Evolutionary conservation across 2,113 vertebrate species (phyloP), one percentile per base, ranked within the genome.

Genomic region (Phycodurus eques): DNA sequence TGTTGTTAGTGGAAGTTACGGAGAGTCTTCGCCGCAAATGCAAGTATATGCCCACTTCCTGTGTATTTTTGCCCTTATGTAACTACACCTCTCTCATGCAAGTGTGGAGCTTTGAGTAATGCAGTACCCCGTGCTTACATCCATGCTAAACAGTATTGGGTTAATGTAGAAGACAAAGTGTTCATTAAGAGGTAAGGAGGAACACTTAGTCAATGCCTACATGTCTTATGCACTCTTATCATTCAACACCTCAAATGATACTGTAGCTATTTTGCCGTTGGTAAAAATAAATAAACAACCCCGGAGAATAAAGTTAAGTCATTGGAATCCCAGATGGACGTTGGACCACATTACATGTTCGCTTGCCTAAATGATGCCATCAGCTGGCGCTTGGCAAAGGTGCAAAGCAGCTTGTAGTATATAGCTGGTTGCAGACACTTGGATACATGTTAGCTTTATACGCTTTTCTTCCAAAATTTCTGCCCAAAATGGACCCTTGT

Each of bases 391-490:
- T 77, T 84, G 74, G 77, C 80, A 75, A 63, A 61, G 44, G 20
- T 68, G 72, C 59, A 71, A 39, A 83, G 76, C 79, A 82, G 74
- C 73, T 74, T 80, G 73, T 69, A 44, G 68, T 64, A 44, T n/a
- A 35, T 43, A 64, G 39, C 42, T 67, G 81, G 70, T 77, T 81
- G 83, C 63, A 85, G 76, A 85, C 78, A 73, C 72, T 35, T 22
- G 73, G 76, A 85, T 85, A 72, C 70, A 56, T 87, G 76, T 86
- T 77, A 77, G 78, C 80, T 61, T 77, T 49, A 67, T 64, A 68
- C 73, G 78, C 75, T 81, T 82, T 54, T 76, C 65, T 65, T 74
- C 64, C 71, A 81, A 74, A 73, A 77, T 74, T 82, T 79, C 70
- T 73, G 61, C 44, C 70, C 62, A 75, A 73, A 73, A 76, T 17